Conservation (phyloP, 2,797 vertebrate genomes). For the Emys orbicularis region DNA sequence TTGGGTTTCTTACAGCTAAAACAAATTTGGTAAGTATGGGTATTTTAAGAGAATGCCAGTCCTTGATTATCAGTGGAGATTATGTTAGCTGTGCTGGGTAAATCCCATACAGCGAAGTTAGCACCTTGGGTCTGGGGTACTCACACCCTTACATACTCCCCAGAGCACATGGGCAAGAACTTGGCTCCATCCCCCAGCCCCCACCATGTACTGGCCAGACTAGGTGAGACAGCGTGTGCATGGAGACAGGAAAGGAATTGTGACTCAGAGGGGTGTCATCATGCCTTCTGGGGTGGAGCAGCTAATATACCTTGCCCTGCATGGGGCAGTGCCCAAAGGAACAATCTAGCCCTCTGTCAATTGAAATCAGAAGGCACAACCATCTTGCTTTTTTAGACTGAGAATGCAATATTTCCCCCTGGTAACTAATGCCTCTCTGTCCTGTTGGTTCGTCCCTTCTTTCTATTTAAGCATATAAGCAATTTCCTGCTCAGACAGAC, state of each 20-base stretch:
- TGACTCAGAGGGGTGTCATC: neutral
- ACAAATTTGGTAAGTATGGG: neutral
- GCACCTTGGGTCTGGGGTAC: neutral
- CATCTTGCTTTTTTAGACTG: neutral
- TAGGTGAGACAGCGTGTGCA: accelerated
- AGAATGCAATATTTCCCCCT: neutral
- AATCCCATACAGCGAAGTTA: neutral
- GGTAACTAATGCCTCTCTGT: neutral
- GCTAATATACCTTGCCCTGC: neutral
- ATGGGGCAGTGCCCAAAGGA: neutral
- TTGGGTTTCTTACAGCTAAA: neutral
- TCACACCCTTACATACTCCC: accelerated
- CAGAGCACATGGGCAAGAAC: neutral
- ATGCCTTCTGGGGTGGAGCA: neutral
- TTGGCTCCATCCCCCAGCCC: neutral
- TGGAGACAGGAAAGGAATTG: accelerated
- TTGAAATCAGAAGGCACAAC: neutral
- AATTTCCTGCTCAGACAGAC: accelerated
- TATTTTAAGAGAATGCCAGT: neutral
- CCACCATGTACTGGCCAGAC: neutral
- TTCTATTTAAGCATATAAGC: accelerated
- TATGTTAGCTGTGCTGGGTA: neutral
- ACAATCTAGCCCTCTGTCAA: neutral
- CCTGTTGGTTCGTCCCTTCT: neutral
- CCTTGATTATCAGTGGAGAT: neutral